These are phyloP conservation scores for Aphaenogaster ashmeadi DNA, from an alignment of 1,140 invertebrate species.

Conservation along the genomic window DNA sequence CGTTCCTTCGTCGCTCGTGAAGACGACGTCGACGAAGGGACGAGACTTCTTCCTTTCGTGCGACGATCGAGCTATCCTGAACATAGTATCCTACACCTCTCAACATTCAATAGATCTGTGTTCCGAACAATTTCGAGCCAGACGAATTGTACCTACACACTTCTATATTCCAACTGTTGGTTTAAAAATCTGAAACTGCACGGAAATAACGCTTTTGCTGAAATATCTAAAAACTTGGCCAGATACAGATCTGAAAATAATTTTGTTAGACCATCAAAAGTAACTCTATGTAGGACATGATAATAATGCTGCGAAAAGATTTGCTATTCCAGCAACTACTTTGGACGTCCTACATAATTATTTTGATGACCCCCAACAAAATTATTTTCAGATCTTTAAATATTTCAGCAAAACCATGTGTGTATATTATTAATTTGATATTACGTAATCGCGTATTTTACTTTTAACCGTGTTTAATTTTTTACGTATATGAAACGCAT, in stretches of 20 bases:
- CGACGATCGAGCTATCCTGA: constrained; percentile 11
- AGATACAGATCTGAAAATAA: too few species aligned
- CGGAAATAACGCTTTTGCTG: too few species aligned
- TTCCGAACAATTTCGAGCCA: background rate
- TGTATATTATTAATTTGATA: background rate
- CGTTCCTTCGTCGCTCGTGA: constrained; percentile 15
- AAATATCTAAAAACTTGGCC: too few species aligned
- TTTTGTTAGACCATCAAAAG: too few species aligned
- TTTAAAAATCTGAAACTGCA: background rate
- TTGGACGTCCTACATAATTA: too few species aligned
- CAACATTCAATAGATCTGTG: background rate
- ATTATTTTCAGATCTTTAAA: too few species aligned
- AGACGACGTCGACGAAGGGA: constrained; percentile 24
- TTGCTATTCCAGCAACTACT: too few species aligned
- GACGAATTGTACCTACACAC: background rate
- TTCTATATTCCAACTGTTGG: background rate
- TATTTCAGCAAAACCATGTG: too few species aligned
- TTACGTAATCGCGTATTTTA: background rate
- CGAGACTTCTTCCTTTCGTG: background rate
- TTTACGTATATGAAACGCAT: background rate
- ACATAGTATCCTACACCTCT: background rate
- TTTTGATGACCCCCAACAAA: too few species aligned
- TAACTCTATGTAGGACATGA: too few species aligned
- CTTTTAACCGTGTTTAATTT: background rate
- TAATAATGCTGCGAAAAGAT: too few species aligned